Evolutionary conservation across 1,140 invertebrate genomes (phyloP), one percentile per base, ranked within the genome.

Genomic region (Pomacea maculata): DNA sequence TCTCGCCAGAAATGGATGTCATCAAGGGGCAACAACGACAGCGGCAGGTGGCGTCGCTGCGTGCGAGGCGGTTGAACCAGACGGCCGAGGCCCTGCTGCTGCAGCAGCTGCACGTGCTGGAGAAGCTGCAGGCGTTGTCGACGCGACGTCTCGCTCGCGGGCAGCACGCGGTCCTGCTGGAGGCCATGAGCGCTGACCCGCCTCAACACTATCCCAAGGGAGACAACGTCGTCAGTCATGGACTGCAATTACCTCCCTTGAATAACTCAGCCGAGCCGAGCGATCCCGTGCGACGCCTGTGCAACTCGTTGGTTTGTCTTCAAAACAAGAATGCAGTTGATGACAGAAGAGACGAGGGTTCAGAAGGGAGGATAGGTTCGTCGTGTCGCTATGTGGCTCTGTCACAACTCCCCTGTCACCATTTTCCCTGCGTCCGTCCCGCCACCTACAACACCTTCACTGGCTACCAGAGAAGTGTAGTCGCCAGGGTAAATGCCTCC

Each of bases 371-470:
- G 15, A 1, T 55, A 63, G 15, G n/a, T 17, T 57, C 45, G 34
- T 29, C 57, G 21, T 80, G 79, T 75, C 72, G 79, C 19, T 80
- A 75, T 25, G 14, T 29, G 17, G 79, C 57, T 17, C 55, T 80
- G 15, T 75, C 79, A 29, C 17, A 71, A 55, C 19, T 67, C 54
- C 64, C 64, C 14, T 83, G 83, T 52, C 54, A 64, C 12, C 45
- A 81, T 64, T 84, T 84, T 74, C 83, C 83, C 1, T 84, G 83
- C 65, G 17, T 29, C 45, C 12, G 54, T n/a, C 83, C 79, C 25
- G 21, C 2, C 10, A 82, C 80, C 12, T 84, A 84, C 74, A 78
- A 84, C 75, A 73, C 63, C 55, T 54, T 84, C 15, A 68, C 68
- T 55, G 45, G 71, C 74, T 52, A 57, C 72, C 29, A n/a, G 29